Evolutionary conservation across 2,797 vertebrate species (phyloP).

Genomic region (Notolabrus celidotus): DNA sequence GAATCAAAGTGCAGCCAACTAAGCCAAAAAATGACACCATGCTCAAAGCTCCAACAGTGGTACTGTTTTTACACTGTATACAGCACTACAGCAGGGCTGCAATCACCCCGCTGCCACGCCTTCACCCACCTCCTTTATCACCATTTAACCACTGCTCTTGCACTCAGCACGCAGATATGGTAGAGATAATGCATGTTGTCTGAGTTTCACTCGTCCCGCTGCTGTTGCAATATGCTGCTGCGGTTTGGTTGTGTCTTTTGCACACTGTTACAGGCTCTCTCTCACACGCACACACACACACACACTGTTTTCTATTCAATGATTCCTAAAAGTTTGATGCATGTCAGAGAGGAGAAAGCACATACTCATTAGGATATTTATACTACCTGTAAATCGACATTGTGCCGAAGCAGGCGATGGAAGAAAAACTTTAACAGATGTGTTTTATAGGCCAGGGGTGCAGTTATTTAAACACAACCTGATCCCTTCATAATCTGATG

Average conservation of each 20-base stretch:
- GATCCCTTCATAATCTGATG: background rate
- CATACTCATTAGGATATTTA: conserved; percentile 3
- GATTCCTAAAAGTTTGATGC: background rate
- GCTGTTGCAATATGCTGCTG: conserved; percentile 45
- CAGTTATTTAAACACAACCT: conserved; percentile 2
- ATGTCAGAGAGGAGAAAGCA: conserved; percentile 8
- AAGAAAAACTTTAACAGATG: conserved; percentile 34
- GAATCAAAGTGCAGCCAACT: background rate
- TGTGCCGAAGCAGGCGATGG: background rate
- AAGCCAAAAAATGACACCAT: background rate
- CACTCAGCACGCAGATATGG: conserved; percentile 25
- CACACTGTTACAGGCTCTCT: conserved; percentile 7
- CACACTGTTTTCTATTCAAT: background rate
- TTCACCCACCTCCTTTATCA: conserved; percentile 45
- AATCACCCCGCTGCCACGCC: conserved; percentile 32
- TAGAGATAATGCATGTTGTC: conserved; percentile 24
- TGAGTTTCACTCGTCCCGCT: conserved; percentile 11
- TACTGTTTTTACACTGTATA: conserved; percentile 1
- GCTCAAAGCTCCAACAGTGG: background rate
- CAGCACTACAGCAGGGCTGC: conserved; percentile 14
- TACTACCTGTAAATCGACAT: conserved; percentile 12
- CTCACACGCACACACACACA: background rate
- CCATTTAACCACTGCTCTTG: conserved; percentile 33
- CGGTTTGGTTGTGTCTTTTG: conserved; percentile 19
- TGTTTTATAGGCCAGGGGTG: conserved; percentile 2